Evolutionary conservation across 2,797 vertebrate species (phyloP).

Genomic region (Darevskia nairensis): DNA sequence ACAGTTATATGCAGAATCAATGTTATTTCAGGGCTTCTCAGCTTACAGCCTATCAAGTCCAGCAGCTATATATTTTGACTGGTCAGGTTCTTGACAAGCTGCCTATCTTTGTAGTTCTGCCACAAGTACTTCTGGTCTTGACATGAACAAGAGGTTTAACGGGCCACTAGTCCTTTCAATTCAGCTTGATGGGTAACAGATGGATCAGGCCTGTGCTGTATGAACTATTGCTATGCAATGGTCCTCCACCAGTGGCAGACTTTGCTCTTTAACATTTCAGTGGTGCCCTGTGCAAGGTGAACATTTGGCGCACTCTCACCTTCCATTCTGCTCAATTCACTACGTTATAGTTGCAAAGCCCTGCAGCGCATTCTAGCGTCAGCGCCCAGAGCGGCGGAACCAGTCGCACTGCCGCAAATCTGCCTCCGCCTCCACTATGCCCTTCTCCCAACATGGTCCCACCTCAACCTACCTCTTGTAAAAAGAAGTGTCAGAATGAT

Average conservation of each 20-base stretch:
- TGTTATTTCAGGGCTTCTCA: not conserved
- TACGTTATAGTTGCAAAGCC: too few relatives aligned
- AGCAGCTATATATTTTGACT: not conserved
- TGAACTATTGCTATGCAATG: not conserved
- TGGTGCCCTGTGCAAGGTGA: too few relatives aligned
- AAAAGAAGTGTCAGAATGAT: not conserved
- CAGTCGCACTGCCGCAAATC: too few relatives aligned
- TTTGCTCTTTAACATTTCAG: too few relatives aligned
- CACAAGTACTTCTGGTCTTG: not conserved
- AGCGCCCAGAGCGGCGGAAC: too few relatives aligned
- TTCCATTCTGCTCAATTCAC: too few relatives aligned
- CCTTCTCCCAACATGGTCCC: not conserved
- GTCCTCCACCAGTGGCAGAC: not conserved
- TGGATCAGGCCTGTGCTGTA: not conserved
- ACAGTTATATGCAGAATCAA: not conserved
- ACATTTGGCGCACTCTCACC: too few relatives aligned
- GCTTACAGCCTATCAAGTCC: not conserved
- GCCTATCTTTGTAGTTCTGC: not conserved
- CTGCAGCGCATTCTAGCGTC: too few relatives aligned
- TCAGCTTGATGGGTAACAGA: not conserved
- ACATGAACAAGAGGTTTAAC: not conserved
- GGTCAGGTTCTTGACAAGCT: not conserved
- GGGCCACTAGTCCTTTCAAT: not conserved
- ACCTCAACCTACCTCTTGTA: not conserved
- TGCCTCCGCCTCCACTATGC: not conserved